Conservation (phyloP, 1,140 invertebrate species). For the Proctacanthus coquilletti region DNA sequence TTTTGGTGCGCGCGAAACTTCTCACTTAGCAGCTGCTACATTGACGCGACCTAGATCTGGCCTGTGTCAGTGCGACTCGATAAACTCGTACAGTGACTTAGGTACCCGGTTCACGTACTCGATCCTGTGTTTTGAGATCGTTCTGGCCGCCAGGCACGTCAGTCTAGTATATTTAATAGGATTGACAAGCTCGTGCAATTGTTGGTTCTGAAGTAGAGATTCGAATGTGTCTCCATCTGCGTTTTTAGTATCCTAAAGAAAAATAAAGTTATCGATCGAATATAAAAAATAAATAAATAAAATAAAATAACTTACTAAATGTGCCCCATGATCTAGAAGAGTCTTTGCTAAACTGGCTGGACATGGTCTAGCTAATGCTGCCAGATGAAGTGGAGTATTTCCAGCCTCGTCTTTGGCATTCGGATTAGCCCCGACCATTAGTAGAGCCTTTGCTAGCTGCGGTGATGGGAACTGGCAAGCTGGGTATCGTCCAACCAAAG, state of each 20-base stretch:
- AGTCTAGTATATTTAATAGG: conserved; percentile 63
- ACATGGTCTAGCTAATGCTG: conserved; percentile 35
- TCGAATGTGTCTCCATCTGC: conserved; percentile 60
- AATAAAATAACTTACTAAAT: conserved; percentile 36
- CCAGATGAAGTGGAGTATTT: conserved; percentile 37
- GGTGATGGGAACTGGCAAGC: conserved; percentile 58
- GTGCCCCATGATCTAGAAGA: conserved; percentile 62
- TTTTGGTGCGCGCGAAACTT: no score
- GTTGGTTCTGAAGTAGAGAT: conserved; percentile 43
- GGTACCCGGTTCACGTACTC: conserved; percentile 19
- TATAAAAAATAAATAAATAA: not conserved
- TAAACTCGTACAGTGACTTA: conserved; percentile 21
- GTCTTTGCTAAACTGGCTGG: conserved; percentile 47
- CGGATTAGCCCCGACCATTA: conserved; percentile 68
- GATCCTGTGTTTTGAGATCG: conserved; percentile 36
- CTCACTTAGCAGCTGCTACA: no score
- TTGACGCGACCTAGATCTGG: no score
- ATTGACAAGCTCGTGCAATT: conserved; percentile 50
- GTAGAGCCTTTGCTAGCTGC: conserved; percentile 56
- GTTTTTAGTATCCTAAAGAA: conserved; percentile 56
- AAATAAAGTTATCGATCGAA: not conserved
- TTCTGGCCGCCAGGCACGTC: conserved; percentile 63
- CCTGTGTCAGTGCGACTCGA: conserved; percentile 21
- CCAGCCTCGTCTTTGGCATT: conserved; percentile 58
- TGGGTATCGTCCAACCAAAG: conserved; percentile 48